A percentile compares a stretch with the other conserved stretches of the same genome.
phyloP scores from a whole-genome alignment of 1,140 invertebrate genomes.

The Philotrypesis tridentata region DNA sequence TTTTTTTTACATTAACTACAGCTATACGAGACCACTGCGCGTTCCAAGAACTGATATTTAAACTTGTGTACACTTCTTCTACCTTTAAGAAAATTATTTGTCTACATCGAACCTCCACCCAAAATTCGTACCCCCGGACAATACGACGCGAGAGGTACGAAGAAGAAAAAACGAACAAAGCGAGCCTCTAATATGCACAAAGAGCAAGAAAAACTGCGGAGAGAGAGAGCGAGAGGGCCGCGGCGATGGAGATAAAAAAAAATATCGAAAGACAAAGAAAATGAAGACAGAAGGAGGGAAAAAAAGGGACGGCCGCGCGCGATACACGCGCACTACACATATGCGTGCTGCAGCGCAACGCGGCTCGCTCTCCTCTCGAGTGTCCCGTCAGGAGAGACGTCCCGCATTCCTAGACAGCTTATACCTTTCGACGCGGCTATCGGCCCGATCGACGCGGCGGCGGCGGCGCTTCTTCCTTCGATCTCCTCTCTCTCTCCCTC shows the following conservation, averaged over 20 bases:
- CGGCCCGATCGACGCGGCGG: slow-evolving; percentile 25
- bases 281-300: slow-evolving; percentile 21
- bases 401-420: slow-evolving; percentile 48
- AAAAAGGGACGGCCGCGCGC: neutral
- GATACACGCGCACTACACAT: neutral
- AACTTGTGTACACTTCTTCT: no score
- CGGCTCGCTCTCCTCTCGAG: slow-evolving; percentile 30
- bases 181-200: neutral
- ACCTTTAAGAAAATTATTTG: no score
- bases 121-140: no score
- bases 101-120: no score
- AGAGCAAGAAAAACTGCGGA: neutral
- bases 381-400: slow-evolving; percentile 28
- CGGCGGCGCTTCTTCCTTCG: slow-evolving; percentile 16
- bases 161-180: neutral
- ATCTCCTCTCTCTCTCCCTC: slow-evolving; percentile 12
- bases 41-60: no score
- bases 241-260: slow-evolving; percentile 10
- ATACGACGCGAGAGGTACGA: neutral
- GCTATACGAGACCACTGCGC: no score
- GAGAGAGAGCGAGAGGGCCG: neutral
- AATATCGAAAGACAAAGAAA: slow-evolving; percentile 15
- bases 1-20: no score
- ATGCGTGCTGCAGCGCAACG: neutral
- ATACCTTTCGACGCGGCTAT: slow-evolving; percentile 33